phyloP scores from a whole-genome alignment of 2,113 vertebrate species.

The Cromileptes altivelis region DNA sequence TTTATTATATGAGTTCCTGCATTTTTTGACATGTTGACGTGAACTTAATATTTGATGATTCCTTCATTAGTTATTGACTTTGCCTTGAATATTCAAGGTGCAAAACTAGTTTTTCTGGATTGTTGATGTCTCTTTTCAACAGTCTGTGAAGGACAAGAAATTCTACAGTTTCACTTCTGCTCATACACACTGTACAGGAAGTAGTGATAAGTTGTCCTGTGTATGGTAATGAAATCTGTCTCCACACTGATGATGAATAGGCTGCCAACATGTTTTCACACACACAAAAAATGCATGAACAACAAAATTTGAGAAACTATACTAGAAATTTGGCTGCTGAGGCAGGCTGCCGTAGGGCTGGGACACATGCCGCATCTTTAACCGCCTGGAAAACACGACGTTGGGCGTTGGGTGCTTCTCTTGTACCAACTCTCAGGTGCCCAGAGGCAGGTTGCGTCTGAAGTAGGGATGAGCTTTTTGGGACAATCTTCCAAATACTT shows the following conservation, averaged over 20 bases:
- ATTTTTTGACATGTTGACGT: background rate
- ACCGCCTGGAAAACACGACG: too few species aligned
- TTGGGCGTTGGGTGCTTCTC: too few species aligned
- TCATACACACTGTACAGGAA: background rate
- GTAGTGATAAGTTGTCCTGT: background rate
- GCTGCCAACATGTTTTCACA: background rate
- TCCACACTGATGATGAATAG: background rate
- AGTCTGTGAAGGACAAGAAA: too few species aligned
- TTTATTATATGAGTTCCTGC: background rate
- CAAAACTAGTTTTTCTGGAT: background rate
- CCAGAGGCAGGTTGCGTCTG: too few species aligned
- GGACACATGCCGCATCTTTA: too few species aligned
- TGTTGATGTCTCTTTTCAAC: background rate
- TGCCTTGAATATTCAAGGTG: background rate
- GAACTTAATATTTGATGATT: background rate
- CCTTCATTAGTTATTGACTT: background rate
- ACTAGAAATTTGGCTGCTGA: too few species aligned
- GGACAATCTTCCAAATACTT: too few species aligned
- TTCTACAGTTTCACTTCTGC: background rate
- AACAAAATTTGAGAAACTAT: too few species aligned
- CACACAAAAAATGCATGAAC: too few species aligned
- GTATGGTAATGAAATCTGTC: background rate
- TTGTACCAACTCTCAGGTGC: too few species aligned
- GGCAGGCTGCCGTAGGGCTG: too few species aligned
- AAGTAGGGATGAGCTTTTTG: too few species aligned